A percentile compares a stretch with the other conserved stretches of the same genome.
Evolutionary conservation across 1,140 invertebrate species (phyloP).

Genomic region (Brachionus plicatilis): DNA sequence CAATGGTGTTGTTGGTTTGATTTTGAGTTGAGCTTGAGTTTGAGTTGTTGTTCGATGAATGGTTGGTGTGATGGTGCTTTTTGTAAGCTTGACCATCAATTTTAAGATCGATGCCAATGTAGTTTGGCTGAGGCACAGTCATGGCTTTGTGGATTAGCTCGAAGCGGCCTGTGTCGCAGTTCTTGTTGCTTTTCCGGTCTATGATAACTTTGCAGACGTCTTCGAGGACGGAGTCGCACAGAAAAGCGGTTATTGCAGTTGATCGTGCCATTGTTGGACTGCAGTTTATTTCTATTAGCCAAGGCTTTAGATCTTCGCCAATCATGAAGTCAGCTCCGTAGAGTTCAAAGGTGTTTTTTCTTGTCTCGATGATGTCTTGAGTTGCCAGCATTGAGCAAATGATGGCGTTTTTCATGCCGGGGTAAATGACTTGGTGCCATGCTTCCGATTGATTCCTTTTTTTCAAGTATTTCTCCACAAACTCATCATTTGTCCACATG

Average conservation of each 20-base stretch:
- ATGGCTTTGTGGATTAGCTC: slow-evolving; percentile 73
- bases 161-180: slow-evolving; percentile 76
- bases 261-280: slow-evolving; percentile 81
- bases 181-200: slow-evolving; percentile 70
- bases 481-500: slow-evolving; percentile 74
- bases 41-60: background rate
- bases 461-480: slow-evolving; percentile 52
- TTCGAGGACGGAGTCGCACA: slow-evolving; percentile 79
- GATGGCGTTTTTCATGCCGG: slow-evolving; percentile 79
- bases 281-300: slow-evolving; percentile 89
- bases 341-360: slow-evolving; percentile 72
- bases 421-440: slow-evolving; percentile 66
- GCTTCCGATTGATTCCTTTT: slow-evolving; percentile 46
- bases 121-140: slow-evolving; percentile 70
- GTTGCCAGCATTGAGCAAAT: slow-evolving; percentile 77
- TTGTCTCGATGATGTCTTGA: slow-evolving; percentile 71
- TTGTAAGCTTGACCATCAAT: slow-evolving; percentile 63
- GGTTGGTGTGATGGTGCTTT: background rate
- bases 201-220: slow-evolving; percentile 87
- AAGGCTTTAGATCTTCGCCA: slow-evolving; percentile 78
- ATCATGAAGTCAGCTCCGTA: slow-evolving; percentile 89
- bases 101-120: slow-evolving; percentile 70
- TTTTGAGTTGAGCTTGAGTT: background rate
- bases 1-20: background rate
- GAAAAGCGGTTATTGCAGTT: slow-evolving; percentile 75